These are phyloP conservation scores for Gallinago undulata DNA, from an alignment of 2,113 vertebrate species.

Conservation along the genomic window DNA sequence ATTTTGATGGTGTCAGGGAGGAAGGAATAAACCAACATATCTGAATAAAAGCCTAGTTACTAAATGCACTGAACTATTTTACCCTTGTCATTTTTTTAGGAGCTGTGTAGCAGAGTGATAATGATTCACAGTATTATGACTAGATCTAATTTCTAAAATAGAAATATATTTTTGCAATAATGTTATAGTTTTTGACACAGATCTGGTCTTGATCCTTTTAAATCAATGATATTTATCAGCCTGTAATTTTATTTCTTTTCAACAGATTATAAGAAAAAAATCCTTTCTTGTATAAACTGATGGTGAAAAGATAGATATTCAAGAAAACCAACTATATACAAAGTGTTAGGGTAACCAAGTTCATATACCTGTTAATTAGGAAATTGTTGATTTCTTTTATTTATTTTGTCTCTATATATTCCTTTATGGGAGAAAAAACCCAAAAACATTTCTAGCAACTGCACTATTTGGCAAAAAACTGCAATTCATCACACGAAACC, in stretches of 20 bases:
- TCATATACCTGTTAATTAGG: neutral
- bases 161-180: neutral
- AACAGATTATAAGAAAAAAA: neutral
- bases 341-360: neutral
- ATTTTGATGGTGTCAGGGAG: neutral
- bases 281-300: neutral
- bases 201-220: neutral
- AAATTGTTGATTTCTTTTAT: neutral
- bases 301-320: neutral
- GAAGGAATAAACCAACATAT: neutral
- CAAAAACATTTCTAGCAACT: neutral
- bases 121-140: neutral
- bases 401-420: neutral
- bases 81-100: neutral
- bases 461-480: neutral
- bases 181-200: neutral
- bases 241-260: neutral
- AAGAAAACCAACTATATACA: neutral
- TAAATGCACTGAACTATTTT: neutral
- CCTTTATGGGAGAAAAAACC: neutral
- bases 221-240: neutral
- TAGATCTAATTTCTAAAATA: neutral
- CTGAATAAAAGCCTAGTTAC: neutral
- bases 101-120: neutral
- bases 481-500: neutral